Conservation (phyloP, 1,140 invertebrate species). For the Leguminivora glycinivorella region DNA sequence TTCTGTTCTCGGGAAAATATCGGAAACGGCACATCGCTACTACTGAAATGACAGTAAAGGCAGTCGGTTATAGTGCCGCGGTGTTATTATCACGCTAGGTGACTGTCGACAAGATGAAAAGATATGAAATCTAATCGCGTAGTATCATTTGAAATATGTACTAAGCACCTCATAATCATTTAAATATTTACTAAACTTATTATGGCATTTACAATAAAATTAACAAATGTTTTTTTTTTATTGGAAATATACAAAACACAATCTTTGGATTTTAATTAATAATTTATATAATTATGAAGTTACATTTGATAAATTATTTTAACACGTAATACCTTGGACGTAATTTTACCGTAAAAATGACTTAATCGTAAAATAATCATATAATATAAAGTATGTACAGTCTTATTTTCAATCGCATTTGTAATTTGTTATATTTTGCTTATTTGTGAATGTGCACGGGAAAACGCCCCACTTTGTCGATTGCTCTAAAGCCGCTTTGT, state of each 20-base stretch:
- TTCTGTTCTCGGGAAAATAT: too few species aligned
- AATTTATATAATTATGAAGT: neutral
- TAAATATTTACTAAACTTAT: neutral
- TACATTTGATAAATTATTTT: neutral
- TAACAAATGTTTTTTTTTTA: neutral
- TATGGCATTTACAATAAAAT: neutral
- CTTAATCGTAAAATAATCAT: constrained; percentile 28
- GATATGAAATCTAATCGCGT: too few species aligned
- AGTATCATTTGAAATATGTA: too few species aligned
- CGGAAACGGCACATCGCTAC: too few species aligned
- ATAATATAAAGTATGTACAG: constrained; percentile 28
- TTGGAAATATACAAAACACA: neutral
- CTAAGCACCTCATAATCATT: neutral
- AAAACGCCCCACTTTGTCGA: too few species aligned
- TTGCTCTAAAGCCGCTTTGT: too few species aligned
- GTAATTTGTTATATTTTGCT: neutral
- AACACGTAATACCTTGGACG: constrained; percentile 8
- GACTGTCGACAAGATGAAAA: too few species aligned
- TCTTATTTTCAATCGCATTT: neutral
- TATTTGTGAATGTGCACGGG: too few species aligned
- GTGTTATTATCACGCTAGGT: too few species aligned
- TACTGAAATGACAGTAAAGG: too few species aligned
- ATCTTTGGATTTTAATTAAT: constrained; percentile 22
- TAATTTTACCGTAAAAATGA: neutral
- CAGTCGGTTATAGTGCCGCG: too few species aligned